These are phyloP conservation scores for Linyphia triangularis DNA, from an alignment of 2,888 invertebrate genomes.

Conservation along the genomic window DNA sequence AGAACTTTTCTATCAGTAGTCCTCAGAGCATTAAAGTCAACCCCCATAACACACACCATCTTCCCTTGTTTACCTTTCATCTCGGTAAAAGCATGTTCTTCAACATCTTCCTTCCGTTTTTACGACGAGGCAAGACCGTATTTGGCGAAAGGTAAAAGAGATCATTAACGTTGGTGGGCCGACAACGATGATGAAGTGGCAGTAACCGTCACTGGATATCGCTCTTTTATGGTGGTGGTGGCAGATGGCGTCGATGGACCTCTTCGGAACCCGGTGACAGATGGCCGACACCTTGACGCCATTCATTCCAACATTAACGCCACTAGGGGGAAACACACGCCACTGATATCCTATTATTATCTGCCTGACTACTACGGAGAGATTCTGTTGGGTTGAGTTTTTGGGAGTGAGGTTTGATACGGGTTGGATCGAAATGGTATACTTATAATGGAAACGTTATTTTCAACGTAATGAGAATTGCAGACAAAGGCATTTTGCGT, in stretches of 20 bases:
- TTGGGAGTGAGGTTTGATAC: too few species aligned
- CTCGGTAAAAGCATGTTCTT: background rate
- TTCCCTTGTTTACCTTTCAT: background rate
- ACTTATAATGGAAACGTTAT: too few species aligned
- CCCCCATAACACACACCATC: background rate
- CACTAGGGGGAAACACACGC: conserved; percentile 21
- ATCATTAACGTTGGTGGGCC: conserved; percentile 35
- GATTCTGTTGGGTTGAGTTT: too few species aligned
- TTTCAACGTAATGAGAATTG: too few species aligned
- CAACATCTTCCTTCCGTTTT: background rate
- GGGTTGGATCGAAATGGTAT: too few species aligned
- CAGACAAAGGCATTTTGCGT: too few species aligned
- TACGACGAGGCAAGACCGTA: conserved; percentile 4
- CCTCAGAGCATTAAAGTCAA: background rate
- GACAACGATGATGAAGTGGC: conserved; percentile 52
- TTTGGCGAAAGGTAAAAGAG: background rate
- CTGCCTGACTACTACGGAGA: background rate
- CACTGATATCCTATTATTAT: conserved; percentile 26
- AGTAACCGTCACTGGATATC: conserved; percentile 52
- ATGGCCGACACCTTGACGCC: conserved; percentile 26
- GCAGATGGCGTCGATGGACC: conserved; percentile 54
- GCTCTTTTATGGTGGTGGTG: conserved; percentile 56
- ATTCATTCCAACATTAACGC: conserved; percentile 37
- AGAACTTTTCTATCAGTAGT: too few species aligned
- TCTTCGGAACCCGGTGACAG: conserved; percentile 24